Evolutionary conservation across 2,888 invertebrate species (phyloP).

Genomic region (Lasioglossum leucozonium): DNA sequence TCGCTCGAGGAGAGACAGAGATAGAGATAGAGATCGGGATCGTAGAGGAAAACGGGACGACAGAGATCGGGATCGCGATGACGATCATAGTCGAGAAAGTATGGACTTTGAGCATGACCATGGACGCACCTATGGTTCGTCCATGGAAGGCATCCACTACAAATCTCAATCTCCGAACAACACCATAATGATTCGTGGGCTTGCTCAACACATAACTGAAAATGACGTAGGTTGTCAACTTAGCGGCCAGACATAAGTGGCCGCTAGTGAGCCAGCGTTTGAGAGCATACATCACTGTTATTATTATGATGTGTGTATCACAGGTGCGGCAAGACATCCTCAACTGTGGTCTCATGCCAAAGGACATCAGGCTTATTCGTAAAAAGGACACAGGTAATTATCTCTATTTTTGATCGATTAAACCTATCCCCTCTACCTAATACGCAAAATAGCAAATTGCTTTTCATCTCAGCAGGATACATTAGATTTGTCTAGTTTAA

Average conservation of each 20-base stretch:
- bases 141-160: conserved; percentile 85
- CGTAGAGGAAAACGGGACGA: conserved; percentile 76
- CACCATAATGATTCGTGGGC: conserved; percentile 91
- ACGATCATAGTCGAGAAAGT: conserved; percentile 82
- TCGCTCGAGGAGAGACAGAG: conserved; percentile 77
- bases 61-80: conserved; percentile 80
- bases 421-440: conserved; percentile 44
- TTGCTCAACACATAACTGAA: conserved; percentile 91
- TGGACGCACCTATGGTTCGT: conserved; percentile 79
- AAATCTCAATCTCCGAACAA: conserved; percentile 88
- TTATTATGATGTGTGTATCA: conserved; percentile 80
- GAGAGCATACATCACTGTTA: conserved; percentile 68
- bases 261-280: conserved; percentile 69
- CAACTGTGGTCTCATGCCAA: conserved; percentile 90
- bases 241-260: conserved; percentile 67
- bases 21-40: conserved; percentile 76
- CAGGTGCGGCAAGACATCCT: conserved; percentile 92
- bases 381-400: conserved; percentile 93
- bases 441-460: conserved; percentile 41
- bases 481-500: conserved; percentile 43
- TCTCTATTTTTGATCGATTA: conserved; percentile 37
- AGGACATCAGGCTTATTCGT: conserved; percentile 93
- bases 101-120: conserved; percentile 82
- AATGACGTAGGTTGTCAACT: conserved; percentile 88
- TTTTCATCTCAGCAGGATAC: conserved; percentile 51